Base-by-base conservation (phyloP, 2,113 vertebrate species). In the Cyanocitta stelleri region DNA sequence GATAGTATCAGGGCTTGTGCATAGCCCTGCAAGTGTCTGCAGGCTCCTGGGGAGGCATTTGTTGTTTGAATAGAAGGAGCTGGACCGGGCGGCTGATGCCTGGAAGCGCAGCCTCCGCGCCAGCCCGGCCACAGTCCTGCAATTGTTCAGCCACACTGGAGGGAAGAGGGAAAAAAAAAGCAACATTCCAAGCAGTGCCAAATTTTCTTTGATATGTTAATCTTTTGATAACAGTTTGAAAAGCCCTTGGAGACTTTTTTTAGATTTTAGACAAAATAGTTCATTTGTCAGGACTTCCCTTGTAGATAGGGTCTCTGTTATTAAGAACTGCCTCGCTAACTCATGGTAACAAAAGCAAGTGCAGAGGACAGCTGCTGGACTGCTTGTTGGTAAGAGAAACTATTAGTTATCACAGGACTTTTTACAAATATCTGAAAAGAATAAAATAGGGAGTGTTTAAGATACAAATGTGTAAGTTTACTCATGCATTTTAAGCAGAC, bases 1-100 rank as follows among this genome's bases (percentile, higher is more conserved):
- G 98, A 99, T 99, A 99, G 97, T 94, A 98, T 98, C 98, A 93
- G 97, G 93, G 82, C 94, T 95, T 63, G 87, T 97, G 96, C 96
- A 76, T 58, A 94, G 90, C 71, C 95, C 87, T 96, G 93, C 87
- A 84, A 49, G 61, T 87, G 88, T 94, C 96, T 82, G 69, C 87
- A 59, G 85, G 83, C 95, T 95, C 89, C 97, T 39, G 73, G 72
- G n/a, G 66, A 93, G 91, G 95, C 84, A 46, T 92, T 91, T 85
- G 76, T 95, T 24, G 89, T 78, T 97, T 96, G 95, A 94, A 95
- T 94, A 96, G 87, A 71, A 90, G 91, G 96, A 97, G 87, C 93
- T 95, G 74, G 91, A 59, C 71, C 43, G 35, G 82, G 80, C 8
- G 54, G 82, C 95, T 61, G 94, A 84, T 95, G 94, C 85, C 86